Conservation (phyloP, 2,888 invertebrate genomes). For the Dioctria linearis region DNA sequence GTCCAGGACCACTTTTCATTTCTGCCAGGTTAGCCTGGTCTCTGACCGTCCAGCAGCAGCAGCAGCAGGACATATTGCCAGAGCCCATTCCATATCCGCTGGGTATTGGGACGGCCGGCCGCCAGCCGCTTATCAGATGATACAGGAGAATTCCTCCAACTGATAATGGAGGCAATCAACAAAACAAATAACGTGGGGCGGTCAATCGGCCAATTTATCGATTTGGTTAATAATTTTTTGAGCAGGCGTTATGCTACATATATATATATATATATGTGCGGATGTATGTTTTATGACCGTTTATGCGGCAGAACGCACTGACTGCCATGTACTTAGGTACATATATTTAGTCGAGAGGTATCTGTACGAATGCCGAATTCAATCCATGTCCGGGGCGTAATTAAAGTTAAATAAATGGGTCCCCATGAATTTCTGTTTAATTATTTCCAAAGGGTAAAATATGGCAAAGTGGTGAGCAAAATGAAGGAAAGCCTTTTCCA, state of each 20-base stretch:
- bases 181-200: constrained; percentile 51
- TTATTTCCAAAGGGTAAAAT: constrained; percentile 7
- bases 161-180: constrained; percentile 51
- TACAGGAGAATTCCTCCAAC: constrained; percentile 18
- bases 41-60: background rate
- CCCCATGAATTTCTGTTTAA: constrained; percentile 46
- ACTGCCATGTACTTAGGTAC: background rate
- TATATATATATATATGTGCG: no score
- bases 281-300: no score
- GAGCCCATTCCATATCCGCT: background rate
- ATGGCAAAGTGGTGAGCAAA: background rate
- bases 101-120: background rate
- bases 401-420: constrained; percentile 49
- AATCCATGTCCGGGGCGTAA: constrained; percentile 37
- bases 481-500: background rate
- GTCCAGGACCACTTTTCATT: background rate
- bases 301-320: constrained; percentile 14
- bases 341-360: no score
- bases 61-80: no score
- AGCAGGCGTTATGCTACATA: constrained; percentile 9
- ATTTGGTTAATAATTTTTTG: constrained; percentile 48
- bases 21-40: background rate
- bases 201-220: constrained; percentile 47
- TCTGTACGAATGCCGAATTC: constrained; percentile 8
- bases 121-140: constrained; percentile 35